A percentile compares a stretch with the other conserved stretches of the same genome.
These are phyloP conservation scores for Coremacera marginata DNA, from an alignment of 2,888 invertebrate genomes.

Conservation along the genomic window DNA sequence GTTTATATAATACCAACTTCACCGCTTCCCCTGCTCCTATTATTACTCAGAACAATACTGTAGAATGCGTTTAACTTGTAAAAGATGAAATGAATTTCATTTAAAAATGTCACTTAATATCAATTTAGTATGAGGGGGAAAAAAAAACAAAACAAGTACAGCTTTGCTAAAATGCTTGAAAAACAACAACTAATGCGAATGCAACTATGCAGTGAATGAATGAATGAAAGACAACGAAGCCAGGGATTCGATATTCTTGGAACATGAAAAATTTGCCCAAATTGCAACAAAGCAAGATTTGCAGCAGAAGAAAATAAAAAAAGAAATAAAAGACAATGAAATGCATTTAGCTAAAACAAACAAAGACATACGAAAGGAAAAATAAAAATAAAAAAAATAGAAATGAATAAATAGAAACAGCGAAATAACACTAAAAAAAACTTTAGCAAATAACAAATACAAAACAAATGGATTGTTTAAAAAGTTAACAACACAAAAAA, in stretches of 20 bases:
- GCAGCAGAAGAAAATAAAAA: background rate
- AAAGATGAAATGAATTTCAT: no score
- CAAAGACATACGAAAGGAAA: background rate
- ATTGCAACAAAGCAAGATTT: background rate
- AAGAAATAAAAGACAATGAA: background rate
- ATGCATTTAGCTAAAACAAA: background rate
- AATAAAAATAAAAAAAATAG: background rate
- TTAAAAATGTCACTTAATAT: slow-evolving; percentile 19
- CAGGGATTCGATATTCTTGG: background rate
- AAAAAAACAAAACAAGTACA: background rate
- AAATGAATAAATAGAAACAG: no score
- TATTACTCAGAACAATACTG: no score
- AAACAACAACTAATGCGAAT: slow-evolving; percentile 8
- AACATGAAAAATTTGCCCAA: background rate
- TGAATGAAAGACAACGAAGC: background rate
- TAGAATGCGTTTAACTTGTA: no score
- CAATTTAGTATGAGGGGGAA: background rate
- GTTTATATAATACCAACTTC: no score
- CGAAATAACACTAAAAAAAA: background rate
- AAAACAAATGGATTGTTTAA: no score
- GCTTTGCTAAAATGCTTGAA: background rate
- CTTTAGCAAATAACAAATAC: no score
- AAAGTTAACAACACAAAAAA: background rate
- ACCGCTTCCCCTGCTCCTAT: no score
- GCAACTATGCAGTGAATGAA: background rate